Conservation (phyloP, 2,113 vertebrate species). For the Murina feae region DNA sequence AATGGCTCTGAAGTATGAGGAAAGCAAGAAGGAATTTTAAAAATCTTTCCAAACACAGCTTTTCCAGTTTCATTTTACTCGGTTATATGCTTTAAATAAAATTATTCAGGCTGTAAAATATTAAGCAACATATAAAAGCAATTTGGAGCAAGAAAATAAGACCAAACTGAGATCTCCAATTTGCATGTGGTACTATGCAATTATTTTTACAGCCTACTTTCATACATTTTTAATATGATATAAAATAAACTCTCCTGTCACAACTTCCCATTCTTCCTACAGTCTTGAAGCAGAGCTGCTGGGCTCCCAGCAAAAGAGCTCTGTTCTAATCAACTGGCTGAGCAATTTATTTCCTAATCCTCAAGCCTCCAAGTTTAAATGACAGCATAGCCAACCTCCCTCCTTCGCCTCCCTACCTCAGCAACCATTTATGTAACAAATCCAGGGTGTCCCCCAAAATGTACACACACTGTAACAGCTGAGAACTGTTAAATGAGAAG, state of each 20-base stretch:
- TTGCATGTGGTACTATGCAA: constrained; percentile 31
- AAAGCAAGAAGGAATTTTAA: not conserved
- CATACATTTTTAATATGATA: constrained; percentile 42
- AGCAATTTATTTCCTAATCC: not conserved
- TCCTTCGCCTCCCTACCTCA: not conserved
- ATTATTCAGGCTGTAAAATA: constrained; percentile 39
- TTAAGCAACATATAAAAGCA: constrained; percentile 39
- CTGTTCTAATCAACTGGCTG: not conserved
- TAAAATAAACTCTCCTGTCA: constrained; percentile 45
- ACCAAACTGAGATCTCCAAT: constrained; percentile 22
- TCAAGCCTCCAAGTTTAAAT: not conserved
- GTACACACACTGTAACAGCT: too few species aligned
- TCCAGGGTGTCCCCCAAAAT: too few species aligned
- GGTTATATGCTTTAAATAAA: constrained; percentile 37
- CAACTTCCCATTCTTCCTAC: not conserved
- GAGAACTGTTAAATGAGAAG: too few species aligned
- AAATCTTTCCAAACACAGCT: not conserved
- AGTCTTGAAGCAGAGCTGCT: not conserved
- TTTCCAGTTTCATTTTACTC: constrained; percentile 25
- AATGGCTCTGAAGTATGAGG: constrained; percentile 29
- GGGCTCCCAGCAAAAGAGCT: not conserved
- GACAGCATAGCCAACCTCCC: not conserved
- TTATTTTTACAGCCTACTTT: constrained; percentile 61
- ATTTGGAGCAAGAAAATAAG: constrained; percentile 11
- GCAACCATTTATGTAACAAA: not conserved